Conservation (phyloP, 64 coral and sea anemone species). For the Anthopleura sola region DNA sequence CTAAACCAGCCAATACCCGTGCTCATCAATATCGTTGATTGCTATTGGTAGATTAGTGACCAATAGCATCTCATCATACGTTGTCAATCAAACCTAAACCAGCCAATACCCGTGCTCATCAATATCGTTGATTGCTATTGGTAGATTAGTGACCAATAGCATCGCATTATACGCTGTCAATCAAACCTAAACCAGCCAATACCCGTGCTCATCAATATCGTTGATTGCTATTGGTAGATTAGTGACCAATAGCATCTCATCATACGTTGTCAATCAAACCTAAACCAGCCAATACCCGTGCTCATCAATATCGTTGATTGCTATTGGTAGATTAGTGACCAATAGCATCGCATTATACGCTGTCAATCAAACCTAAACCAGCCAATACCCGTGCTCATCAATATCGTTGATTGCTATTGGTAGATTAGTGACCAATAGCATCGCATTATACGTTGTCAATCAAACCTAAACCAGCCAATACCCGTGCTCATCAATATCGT, state of each 20-base stretch:
- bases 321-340: conserved; percentile 8
- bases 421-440: conserved; percentile 13
- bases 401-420: conserved; percentile 48
- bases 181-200: conserved; percentile 30
- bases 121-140: no score
- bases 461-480: neutral
- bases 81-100: conserved; percentile 12
- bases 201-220: conserved; percentile 51
- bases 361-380: no score
- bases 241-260: conserved; percentile 38
- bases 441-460: conserved; percentile 46
- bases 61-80: conserved; percentile 46
- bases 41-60: conserved; percentile 3
- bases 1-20: neutral
- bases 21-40: conserved; percentile 48
- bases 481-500: conserved; percentile 28
- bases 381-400: neutral
- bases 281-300: conserved; percentile 39
- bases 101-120: no score
- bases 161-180: conserved; percentile 45
- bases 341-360: conserved; percentile 52
- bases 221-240: conserved; percentile 29
- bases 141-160: conserved; percentile 10
- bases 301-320: conserved; percentile 51
- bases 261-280: conserved; percentile 41